These are phyloP conservation scores for Psephotus haematonotus DNA, from an alignment of 2,113 vertebrate genomes.

Conservation along the genomic window DNA sequence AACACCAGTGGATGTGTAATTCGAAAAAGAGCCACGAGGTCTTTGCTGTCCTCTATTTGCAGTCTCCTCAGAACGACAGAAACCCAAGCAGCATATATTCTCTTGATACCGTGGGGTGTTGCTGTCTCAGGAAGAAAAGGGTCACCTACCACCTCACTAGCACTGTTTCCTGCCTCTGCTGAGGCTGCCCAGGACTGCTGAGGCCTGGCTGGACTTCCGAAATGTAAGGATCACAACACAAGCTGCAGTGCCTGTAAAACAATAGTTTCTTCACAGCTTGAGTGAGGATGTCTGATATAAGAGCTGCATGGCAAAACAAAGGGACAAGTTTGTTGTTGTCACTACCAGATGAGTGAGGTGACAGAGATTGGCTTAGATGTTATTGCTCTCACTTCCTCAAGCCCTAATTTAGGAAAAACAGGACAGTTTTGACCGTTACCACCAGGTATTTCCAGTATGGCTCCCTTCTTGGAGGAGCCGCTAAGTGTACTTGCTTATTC, in stretches of 20 bases:
- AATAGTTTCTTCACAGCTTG: neutral
- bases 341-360: neutral
- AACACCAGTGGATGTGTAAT: neutral
- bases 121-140: constrained; percentile 33
- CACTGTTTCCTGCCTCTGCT: constrained; percentile 32
- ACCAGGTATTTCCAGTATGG: neutral
- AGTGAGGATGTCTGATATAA: neutral
- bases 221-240: constrained; percentile 23
- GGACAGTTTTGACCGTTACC: neutral
- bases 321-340: neutral
- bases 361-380: neutral
- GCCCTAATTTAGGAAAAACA: neutral
- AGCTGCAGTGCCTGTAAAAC: neutral
- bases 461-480: neutral
- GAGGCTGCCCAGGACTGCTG: neutral
- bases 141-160: constrained; percentile 14
- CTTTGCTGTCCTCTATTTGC: neutral
- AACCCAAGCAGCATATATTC: neutral
- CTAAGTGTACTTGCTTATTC: neutral
- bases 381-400: neutral
- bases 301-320: neutral
- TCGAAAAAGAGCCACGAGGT: neutral
- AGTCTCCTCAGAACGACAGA: neutral
- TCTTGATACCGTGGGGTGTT: neutral
- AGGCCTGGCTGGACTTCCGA: constrained; percentile 38